phyloP scores from a whole-genome alignment of 2,113 vertebrate genomes.

The Girardinichthys multiradiatus region DNA sequence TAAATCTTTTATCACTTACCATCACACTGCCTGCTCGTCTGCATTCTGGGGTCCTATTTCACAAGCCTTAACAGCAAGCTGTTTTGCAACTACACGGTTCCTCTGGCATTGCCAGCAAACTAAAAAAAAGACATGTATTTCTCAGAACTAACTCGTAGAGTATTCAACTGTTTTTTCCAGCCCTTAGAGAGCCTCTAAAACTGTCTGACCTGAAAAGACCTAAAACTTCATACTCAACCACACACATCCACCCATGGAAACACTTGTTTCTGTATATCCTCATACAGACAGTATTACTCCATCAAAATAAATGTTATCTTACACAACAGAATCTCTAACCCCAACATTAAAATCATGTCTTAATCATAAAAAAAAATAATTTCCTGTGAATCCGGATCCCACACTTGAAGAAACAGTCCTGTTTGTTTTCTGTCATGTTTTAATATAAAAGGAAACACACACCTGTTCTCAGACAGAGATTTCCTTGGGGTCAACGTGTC shows the following conservation, averaged over 20 bases:
- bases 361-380: too few species aligned
- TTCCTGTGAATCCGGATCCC: not conserved
- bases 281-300: not conserved
- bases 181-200: not conserved
- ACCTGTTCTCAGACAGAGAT: constrained; percentile 3
- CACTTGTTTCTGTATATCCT: not conserved
- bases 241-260: not conserved
- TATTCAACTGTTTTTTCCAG: not conserved
- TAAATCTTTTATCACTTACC: too few species aligned
- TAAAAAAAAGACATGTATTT: not conserved
- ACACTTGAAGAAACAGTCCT: not conserved
- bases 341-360: not conserved
- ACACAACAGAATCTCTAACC: not conserved
- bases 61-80: not conserved
- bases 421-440: not conserved
- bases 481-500: constrained; percentile 8
- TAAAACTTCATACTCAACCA: not conserved
- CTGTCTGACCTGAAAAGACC: not conserved
- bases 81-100: not conserved
- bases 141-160: not conserved
- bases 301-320: not conserved
- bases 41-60: too few species aligned
- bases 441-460: not conserved
- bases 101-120: not conserved
- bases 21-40: too few species aligned